Base-by-base conservation (phyloP, 2,888 invertebrate species). In the Julus scanicus region DNA sequence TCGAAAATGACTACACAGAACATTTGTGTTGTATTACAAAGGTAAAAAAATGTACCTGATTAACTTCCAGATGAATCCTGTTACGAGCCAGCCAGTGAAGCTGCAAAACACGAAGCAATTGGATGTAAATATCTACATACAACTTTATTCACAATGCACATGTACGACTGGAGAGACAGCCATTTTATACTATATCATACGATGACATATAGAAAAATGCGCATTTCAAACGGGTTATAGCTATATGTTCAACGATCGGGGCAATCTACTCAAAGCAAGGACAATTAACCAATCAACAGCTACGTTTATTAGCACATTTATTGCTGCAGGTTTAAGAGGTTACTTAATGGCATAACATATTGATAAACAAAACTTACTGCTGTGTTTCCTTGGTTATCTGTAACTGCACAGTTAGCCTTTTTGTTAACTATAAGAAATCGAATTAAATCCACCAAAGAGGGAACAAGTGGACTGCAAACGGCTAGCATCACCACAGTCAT, bases 381-480 rank as follows among this genome's bases (percentile, higher is more conserved):
- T 90, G 91, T 93, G 87, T 91, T 91, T 86, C 92, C 92, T 86
- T 92, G 90, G 37, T 91, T 91, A 90, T 93, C 93, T 8, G 90
- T 89, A 53, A 92, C 90, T n/a, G 91, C 91, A 44, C 92, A 91
- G 89, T 93, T 92, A 29, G 93, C 93, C 71, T 91, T 91, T 88
- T 92, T 91, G 53, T 92, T 91, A n/a, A 92, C 91, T n/a, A 93
- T 90, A 84, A 93, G 90, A 90, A 92, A 92, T 86, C 91, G 90
- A 15, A 93, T 89, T 89, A 92, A 91, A 15, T 91, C 91, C 63
- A 91, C 90, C 71, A 92, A 90, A 29, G 90, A 91, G 11, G 91
- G 89, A 20, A 90, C 90, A 49, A 93, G 90, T 29, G 90, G 90
- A 90, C 92, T 91, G 83, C 91, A 90, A 80, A 91, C 91, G 9